A percentile compares a stretch with the other conserved stretches of the same genome.
These are phyloP conservation scores for Calidris pugnax DNA, from an alignment of 2,113 vertebrate species.

Conservation along the genomic window DNA sequence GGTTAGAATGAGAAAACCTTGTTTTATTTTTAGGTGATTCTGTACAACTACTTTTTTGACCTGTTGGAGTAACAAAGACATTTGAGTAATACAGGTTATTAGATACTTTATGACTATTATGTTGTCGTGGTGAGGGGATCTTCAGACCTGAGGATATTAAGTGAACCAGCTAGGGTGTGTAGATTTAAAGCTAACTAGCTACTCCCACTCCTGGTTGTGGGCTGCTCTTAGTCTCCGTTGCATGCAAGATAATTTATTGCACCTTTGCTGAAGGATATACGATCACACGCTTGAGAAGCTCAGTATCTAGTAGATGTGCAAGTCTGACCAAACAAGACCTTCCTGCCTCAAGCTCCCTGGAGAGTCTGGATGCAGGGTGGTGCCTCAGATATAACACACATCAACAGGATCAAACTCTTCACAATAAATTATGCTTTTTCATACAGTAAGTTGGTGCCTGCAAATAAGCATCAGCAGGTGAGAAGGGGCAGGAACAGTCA, in stretches of 20 bases:
- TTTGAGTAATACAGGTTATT: background rate
- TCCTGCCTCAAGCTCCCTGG: background rate
- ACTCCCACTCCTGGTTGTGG: background rate
- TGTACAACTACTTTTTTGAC: background rate
- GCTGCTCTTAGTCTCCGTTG: background rate
- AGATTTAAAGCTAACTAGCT: background rate
- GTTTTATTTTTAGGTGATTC: background rate
- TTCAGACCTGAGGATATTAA: background rate
- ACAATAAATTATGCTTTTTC: background rate
- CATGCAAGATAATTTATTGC: background rate
- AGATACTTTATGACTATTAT: background rate
- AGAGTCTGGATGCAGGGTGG: background rate
- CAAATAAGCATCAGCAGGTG: background rate
- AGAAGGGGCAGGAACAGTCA: background rate
- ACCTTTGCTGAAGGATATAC: background rate
- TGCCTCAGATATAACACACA: background rate
- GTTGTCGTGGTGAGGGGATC: background rate
- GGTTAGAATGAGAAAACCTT: background rate
- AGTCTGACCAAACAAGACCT: background rate
- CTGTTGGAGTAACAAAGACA: background rate
- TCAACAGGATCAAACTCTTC: background rate
- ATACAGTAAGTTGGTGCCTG: background rate
- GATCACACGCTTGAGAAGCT: background rate
- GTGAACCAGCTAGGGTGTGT: background rate
- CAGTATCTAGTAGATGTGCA: background rate